Base-by-base conservation (phyloP, 92 coral and sea anemone species). In the Palythoa caribaeorum region DNA sequence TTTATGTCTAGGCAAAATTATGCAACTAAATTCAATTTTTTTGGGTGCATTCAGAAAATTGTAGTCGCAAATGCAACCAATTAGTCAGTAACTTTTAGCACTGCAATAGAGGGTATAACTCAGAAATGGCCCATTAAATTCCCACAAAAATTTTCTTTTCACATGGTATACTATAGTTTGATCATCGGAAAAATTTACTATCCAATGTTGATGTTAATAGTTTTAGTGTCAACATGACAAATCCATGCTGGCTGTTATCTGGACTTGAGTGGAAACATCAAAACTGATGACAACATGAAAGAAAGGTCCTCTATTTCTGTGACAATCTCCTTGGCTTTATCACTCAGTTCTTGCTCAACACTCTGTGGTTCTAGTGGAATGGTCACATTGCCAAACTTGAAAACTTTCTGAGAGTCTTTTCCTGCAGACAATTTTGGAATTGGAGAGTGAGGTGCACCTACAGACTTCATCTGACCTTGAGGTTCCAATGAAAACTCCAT, bases 191-290 rank as follows among this genome's bases (percentile, higher is more conserved):
- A 44, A 44, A 44, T 4, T 1, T 3, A 44, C 6, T 44, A 44
- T 44, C 50, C 50, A 2, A 1, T 44, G 50, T 44, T 44, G 50
- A 44, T 44, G 50, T 5, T 4, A 44, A 44, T 5, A 44, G 50
- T 44, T 44, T 44, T 44, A 44, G 50, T 44, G 50, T 44, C 50
- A 44, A 1, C 50, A 44, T 5, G 50, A 4, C 7, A 8, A 44
- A 9, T 70, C 5, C 38, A 36, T 20, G 13, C 16, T 70, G 75
- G 47, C 70, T 21, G 76, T 92, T 76, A 63, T 84, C 63, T 74
- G 17, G 95, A 73, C 88, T 93, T 95, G n/a, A 97, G 89, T 38
- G 99, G 99, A 66, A 97, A 97, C 99, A 97, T 97, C 37, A 97
- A 84, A 36, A 97, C 98, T 28, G 96, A 91, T 3, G 99, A 95